Percentiles rank a stretch among this genome's conserved stretches.
Conservation (phyloP, 37 sponge, comb jelly and placozoan species). For the Ianthella basta region DNA sequence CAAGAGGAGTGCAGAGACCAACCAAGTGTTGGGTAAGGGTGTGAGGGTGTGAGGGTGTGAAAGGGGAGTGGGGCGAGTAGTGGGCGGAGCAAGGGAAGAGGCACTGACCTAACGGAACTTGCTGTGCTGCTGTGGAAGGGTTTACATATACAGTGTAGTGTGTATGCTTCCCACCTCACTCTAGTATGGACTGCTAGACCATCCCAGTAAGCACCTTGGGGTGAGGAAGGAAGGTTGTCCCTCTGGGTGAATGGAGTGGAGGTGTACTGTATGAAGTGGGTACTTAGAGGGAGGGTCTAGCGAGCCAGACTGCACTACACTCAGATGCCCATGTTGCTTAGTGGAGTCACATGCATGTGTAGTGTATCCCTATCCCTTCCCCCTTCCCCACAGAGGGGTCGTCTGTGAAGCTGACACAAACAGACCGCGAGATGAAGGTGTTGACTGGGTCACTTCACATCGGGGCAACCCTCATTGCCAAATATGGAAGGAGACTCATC, state of each 20-base stretch:
- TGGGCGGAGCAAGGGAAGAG: neutral
- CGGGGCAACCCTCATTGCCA: conserved; percentile 22
- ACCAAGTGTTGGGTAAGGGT: conserved; percentile 22
- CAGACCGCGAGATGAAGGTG: conserved; percentile 3
- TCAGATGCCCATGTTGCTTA: neutral
- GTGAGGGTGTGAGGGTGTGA: neutral
- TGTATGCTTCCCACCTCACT: no score
- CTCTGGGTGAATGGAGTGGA: no score
- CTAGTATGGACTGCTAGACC: no score
- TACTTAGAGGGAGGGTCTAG: no score
- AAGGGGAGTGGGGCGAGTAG: neutral
- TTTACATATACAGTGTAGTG: neutral
- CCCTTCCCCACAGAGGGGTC: conserved; percentile 13
- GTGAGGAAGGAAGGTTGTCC: neutral
- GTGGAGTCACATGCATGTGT: neutral
- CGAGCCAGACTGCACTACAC: no score
- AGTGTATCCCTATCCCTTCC: neutral
- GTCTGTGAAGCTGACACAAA: neutral
- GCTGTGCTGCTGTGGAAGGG: neutral
- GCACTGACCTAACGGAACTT: neutral
- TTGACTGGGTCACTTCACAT: neutral
- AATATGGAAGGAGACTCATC: conserved; percentile 28
- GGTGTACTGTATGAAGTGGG: no score
- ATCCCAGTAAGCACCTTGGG: no score
- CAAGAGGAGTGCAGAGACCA: conserved; percentile 1